These are phyloP conservation scores for Geotrupes spiniger DNA, from an alignment of 2,888 invertebrate genomes.

Conservation along the genomic window DNA sequence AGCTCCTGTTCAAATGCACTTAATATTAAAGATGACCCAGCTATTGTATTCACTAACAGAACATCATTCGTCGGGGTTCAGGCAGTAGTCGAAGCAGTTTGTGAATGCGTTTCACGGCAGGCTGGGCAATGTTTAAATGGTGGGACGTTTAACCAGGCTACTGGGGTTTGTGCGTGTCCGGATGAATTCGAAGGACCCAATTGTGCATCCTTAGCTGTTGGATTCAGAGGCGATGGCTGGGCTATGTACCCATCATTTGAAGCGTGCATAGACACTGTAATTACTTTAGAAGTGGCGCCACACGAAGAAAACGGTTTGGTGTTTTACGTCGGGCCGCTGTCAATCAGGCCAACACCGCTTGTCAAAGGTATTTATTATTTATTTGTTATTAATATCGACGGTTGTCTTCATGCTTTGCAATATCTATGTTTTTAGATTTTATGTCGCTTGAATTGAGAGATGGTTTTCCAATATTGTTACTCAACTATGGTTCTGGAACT, in stretches of 20 bases:
- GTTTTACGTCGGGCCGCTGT: conserved; percentile 86
- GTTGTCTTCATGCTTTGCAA: neutral
- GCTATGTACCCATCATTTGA: conserved; percentile 88
- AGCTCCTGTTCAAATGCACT: conserved; percentile 79
- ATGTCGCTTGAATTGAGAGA: conserved; percentile 82
- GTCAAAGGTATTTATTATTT: conserved; percentile 70
- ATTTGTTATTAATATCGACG: neutral
- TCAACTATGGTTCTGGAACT: conserved; percentile 87
- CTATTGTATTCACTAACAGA: conserved; percentile 86
- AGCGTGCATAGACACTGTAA: conserved; percentile 79
- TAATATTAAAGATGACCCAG: conserved; percentile 66
- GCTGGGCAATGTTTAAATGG: conserved; percentile 38
- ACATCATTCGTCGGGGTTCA: conserved; percentile 93
- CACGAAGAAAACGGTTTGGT: conserved; percentile 75
- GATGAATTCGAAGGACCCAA: conserved; percentile 76
- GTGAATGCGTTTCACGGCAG: conserved; percentile 54
- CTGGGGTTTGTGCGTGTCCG: conserved; percentile 74
- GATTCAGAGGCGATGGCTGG: conserved; percentile 88
- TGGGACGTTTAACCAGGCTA: conserved; percentile 48
- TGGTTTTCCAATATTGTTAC: conserved; percentile 78
- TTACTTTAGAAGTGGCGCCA: conserved; percentile 79
- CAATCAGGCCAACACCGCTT: conserved; percentile 60
- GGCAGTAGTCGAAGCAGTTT: conserved; percentile 77
- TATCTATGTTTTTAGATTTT: conserved; percentile 65
- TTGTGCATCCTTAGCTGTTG: conserved; percentile 86